Conservation (phyloP, 1,140 invertebrate species). For the Anthonomus grandis region DNA sequence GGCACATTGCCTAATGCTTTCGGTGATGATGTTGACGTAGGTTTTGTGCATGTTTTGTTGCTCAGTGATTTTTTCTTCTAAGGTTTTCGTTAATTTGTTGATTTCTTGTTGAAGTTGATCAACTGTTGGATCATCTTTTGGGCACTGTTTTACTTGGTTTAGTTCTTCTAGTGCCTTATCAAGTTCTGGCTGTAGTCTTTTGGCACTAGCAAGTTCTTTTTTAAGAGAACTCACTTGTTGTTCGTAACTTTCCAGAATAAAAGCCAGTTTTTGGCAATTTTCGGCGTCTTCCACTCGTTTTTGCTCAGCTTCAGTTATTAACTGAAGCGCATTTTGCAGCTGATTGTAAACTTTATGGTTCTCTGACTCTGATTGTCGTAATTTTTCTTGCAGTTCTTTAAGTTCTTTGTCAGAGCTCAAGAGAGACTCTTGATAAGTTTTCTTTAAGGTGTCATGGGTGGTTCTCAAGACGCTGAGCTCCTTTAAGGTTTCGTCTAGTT, state of each 20-base stretch:
- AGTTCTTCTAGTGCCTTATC: not conserved
- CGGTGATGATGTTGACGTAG: slow-evolving; percentile 49
- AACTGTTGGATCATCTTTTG: too few relatives aligned
- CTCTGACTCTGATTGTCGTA: slow-evolving; percentile 26
- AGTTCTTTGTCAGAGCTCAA: slow-evolving; percentile 18
- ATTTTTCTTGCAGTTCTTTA: slow-evolving; percentile 19
- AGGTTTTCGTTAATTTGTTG: slow-evolving; percentile 11
- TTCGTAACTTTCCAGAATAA: slow-evolving; percentile 38
- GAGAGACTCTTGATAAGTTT: slow-evolving; percentile 28
- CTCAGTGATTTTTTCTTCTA: slow-evolving; percentile 1
- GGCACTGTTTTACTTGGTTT: not conserved
- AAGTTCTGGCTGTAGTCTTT: not conserved
- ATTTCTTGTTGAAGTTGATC: not conserved
- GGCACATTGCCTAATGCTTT: slow-evolving; percentile 53
- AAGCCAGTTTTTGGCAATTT: slow-evolving; percentile 33
- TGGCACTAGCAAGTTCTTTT: slow-evolving; percentile 22
- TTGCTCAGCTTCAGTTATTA: slow-evolving; percentile 18
- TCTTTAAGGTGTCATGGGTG: slow-evolving; percentile 24
- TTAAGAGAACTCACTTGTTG: slow-evolving; percentile 33
- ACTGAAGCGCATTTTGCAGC: slow-evolving; percentile 26
- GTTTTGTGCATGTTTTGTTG: slow-evolving; percentile 32
- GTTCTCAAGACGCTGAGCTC: slow-evolving; percentile 27
- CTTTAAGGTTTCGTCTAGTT: slow-evolving; percentile 24
- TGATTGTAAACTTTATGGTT: slow-evolving; percentile 29
- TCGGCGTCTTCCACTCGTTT: slow-evolving; percentile 32